Evolutionary conservation across 2,113 vertebrate genomes (phyloP).

Genomic region (Nesospiza acunhae): DNA sequence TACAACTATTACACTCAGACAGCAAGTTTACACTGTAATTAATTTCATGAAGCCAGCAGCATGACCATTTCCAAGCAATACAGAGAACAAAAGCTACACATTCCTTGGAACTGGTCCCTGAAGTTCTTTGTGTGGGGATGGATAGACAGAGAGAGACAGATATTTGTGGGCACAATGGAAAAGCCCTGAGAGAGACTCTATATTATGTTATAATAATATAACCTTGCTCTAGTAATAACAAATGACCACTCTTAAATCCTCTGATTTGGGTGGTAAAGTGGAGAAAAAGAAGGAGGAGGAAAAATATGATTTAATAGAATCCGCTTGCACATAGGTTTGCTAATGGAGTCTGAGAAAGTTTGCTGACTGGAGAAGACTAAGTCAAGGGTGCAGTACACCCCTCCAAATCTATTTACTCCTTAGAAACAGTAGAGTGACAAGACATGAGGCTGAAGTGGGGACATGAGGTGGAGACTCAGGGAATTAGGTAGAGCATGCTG

Average conservation of each 20-base stretch:
- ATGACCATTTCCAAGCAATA: background rate
- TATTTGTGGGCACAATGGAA: background rate
- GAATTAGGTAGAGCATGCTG: background rate
- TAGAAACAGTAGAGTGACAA: background rate
- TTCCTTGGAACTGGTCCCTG: conserved; percentile 17
- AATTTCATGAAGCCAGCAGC: background rate
- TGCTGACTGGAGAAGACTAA: background rate
- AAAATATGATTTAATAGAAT: background rate
- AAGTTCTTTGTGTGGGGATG: background rate
- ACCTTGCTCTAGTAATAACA: background rate
- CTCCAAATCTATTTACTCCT: background rate
- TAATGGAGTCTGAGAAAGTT: background rate
- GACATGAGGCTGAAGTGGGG: background rate
- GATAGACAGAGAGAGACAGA: background rate
- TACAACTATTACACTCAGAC: background rate
- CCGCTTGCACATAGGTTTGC: background rate
- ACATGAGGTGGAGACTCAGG: background rate
- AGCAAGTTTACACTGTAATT: background rate
- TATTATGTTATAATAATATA: background rate
- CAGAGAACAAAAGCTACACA: background rate
- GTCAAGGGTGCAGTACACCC: background rate
- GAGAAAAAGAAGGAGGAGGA: background rate
- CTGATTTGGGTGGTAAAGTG: background rate
- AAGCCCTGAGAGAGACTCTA: background rate
- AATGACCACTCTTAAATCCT: background rate